Conservation (phyloP, 2,113 vertebrate genomes). For the Chinchilla lanigera region DNA sequence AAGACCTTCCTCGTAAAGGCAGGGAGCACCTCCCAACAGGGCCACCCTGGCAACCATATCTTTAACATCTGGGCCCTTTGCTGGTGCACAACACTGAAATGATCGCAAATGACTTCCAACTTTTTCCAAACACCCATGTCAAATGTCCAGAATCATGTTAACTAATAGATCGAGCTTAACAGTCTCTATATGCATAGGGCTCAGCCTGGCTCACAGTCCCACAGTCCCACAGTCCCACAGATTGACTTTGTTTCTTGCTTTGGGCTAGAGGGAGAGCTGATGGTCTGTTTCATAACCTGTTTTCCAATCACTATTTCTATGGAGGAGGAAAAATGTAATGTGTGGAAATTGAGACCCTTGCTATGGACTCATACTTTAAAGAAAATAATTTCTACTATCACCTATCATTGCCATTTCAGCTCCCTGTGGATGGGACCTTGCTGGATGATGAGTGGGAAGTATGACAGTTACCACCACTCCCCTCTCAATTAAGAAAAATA, state of each 20-base stretch:
- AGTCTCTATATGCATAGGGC: background rate
- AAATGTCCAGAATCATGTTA: background rate
- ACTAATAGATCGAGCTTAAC: too few species aligned
- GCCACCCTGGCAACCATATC: background rate
- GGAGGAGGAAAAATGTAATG: background rate
- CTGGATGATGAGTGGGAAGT: background rate
- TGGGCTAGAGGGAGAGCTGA: background rate
- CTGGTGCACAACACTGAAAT: background rate
- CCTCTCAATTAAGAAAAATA: background rate
- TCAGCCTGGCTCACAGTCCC: background rate
- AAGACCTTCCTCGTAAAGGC: rapidly evolving
- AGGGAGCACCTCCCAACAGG: too few species aligned
- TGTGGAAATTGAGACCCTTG: background rate
- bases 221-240: background rate
- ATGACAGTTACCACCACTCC: background rate
- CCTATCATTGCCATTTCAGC: background rate
- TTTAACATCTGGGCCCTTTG: background rate
- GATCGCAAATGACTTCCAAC: background rate
- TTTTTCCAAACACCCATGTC: background rate
- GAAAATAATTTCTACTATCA: background rate
- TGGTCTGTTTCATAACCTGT: background rate
- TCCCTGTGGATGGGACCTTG: background rate
- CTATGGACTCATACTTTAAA: background rate
- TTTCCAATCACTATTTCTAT: background rate
- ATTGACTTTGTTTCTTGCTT: background rate